Evolutionary conservation across 2,797 vertebrate species (phyloP), one percentile per base, ranked within the genome.

Genomic region (Hozukius guyotensis): DNA sequence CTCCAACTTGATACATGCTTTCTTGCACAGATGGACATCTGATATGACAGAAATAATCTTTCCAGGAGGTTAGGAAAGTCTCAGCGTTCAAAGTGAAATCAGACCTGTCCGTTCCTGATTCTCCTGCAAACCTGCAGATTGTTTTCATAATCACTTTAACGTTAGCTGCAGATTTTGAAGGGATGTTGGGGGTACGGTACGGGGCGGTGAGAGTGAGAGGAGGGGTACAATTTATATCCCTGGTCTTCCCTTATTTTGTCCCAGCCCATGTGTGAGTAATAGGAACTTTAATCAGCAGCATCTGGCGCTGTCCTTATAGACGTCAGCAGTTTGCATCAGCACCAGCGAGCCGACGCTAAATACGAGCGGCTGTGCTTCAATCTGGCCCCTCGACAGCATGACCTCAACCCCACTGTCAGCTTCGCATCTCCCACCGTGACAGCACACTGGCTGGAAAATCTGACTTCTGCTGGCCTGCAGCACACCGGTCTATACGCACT

Each of bases 221-320:
- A 78, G 63, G 80, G 52, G 62, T 61, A 62, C 25, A 53, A 36
- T 73, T 42, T 72, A 49, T 77, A 81, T 84, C 78, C 80, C 63
- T 65, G 72, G 80, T 81, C 77, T 78, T 87, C 65, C 59, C 79
- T 86, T 69, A 75, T 77, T 88, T 81, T 78, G 68, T 86, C 86
- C 87, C 77, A 57, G 76, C 80, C 84, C 68, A 31, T 82, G 89
- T 82, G 85, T 93, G 93, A 94, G 92, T 94, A 92, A 95, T 88
- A 91, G 77, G 60, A 89, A 91, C 88, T 93, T 92, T 93, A 95
- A 96, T 96, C 92, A 92, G 92, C 84, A 92, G 92, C 95, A 95
- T 95, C 89, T 95, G 95, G 88, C 57, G 25, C 85, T 62, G 82
- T 91, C 89, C 88, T 88, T 79, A 90, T 72, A 88, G 78, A 92